These are phyloP conservation scores for Lithophane ornitopus DNA, from an alignment of 2,888 invertebrate genomes.

Conservation along the genomic window DNA sequence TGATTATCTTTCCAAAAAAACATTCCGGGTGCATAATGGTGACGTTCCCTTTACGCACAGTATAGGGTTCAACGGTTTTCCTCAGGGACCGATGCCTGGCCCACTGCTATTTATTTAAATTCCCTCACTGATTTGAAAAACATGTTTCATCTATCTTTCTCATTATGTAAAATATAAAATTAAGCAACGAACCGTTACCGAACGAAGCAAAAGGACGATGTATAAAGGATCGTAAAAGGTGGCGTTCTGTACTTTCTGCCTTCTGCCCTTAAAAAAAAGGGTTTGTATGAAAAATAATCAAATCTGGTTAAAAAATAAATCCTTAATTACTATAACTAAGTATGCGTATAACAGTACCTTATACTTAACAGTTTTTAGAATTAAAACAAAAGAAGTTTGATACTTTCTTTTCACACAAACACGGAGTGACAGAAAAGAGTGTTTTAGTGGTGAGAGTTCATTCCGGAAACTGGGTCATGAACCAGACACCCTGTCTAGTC, in stretches of 20 bases:
- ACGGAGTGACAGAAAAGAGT: neutral
- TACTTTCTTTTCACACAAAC: neutral
- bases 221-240: neutral
- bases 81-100: neutral
- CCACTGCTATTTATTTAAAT: neutral
- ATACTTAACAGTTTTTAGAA: neutral
- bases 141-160: neutral
- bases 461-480: constrained; percentile 42
- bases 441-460: neutral
- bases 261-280: neutral
- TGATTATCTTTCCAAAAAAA: neutral
- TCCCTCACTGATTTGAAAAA: neutral
- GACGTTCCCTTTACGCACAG: neutral
- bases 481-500: constrained; percentile 50
- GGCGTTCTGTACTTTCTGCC: neutral
- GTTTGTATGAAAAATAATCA: neutral
- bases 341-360: no score
- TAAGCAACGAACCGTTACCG: neutral
- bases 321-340: neutral
- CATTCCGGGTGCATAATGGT: neutral
- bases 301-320: neutral
- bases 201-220: neutral
- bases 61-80: neutral
- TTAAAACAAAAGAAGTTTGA: neutral
- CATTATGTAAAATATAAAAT: neutral